These are phyloP conservation scores for Leucosticte australis DNA, from an alignment of 2,113 vertebrate genomes.

Conservation along the genomic window DNA sequence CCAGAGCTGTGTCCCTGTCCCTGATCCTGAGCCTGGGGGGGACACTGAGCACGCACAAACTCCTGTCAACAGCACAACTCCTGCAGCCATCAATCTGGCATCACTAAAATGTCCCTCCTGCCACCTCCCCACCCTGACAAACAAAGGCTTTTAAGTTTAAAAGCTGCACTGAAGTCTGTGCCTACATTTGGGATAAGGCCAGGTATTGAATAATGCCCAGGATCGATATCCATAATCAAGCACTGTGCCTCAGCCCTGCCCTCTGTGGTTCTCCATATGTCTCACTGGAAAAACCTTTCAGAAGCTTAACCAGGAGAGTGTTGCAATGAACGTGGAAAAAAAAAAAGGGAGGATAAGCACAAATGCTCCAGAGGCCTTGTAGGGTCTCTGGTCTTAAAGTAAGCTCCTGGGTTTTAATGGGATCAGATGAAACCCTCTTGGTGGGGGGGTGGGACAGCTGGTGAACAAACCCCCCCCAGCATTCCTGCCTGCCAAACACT, in stretches of 20 bases:
- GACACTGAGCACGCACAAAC: neutral
- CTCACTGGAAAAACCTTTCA: slow-evolving; percentile 4
- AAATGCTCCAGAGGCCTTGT: neutral
- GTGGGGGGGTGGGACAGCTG: neutral
- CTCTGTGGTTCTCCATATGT: neutral
- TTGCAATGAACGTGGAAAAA: neutral
- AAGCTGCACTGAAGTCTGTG: neutral
- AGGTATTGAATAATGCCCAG: neutral
- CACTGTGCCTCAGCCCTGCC: neutral
- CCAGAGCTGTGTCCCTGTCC: neutral
- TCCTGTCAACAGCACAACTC: neutral
- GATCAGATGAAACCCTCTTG: neutral
- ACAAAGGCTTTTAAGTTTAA: neutral
- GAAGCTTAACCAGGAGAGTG: neutral
- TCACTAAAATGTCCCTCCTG: neutral
- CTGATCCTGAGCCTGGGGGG: neutral
- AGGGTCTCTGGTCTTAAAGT: neutral
- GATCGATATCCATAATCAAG: neutral
- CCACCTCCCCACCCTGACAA: neutral
- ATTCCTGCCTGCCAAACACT: neutral
- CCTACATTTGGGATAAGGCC: neutral
- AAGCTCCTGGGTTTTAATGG: neutral
- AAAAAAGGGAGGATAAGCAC: neutral
- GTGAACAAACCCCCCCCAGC: neutral
- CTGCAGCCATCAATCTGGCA: neutral